Evolutionary conservation across 2,888 invertebrate species (phyloP), one percentile per base, ranked within the genome.

Genomic region (Cosmopolites sordidus): DNA sequence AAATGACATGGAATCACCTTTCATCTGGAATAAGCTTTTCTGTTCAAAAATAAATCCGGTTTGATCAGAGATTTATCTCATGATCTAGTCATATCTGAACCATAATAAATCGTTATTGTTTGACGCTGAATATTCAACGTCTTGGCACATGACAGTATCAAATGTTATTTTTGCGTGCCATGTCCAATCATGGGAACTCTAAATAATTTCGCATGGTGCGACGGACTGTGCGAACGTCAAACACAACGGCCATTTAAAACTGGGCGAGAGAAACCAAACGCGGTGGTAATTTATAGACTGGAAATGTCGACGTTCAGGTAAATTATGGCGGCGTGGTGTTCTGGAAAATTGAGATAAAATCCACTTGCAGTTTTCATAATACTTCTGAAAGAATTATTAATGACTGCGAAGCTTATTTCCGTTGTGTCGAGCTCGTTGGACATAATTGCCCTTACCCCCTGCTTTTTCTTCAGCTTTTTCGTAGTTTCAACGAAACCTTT

Each of bases 131-230:
- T 49, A 48, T 43, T 14, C 45, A 17, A 17, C 41, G 41, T 30
- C 51, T 30, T 17, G 46, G 42, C 51, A 46, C 50, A 47, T 50
- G 54, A 55, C 54, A 55, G 45, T 52, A 55, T 47, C 58, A 55
- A 58, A 58, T 58, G 58, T 45, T 46, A 52, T 52, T 52, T 58
- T 56, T 54, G 55, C 57, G 57, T 57, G 33, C 33, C 33, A 12
- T 27, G 12, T 38, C 39, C 48, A 52, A 47, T 43, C 49, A 22
- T 27, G 16, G 53, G 53, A 48, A 58, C 56, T 58, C 48, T 51
- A 51, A 55, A 53, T 58, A 56, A 58, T 56, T 53, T 59, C 48
- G 44, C 48, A 54, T 51, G 56, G 55, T 59, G 59, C 59, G 54
- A 59, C 33, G 5, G 33, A 22, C 22, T 22, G 22, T 22, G 22